A percentile compares a stretch with the other conserved stretches of the same genome.
Evolutionary conservation across 64 coral and sea anemone species (phyloP).

Genomic region (Montipora foliosa): DNA sequence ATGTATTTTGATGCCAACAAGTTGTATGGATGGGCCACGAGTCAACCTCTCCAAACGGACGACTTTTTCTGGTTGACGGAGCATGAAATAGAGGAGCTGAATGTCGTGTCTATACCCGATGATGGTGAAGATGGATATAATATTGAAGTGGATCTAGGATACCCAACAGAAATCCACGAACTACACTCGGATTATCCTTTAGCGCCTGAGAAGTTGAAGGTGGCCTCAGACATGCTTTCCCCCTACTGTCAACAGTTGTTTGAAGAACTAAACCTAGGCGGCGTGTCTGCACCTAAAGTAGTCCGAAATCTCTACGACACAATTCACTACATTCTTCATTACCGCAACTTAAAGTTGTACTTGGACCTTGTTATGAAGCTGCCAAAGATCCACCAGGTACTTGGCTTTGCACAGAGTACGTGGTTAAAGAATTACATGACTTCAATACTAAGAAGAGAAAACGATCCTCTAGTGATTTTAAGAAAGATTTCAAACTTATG

Average conservation of each 20-base stretch:
- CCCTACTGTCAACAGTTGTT: not conserved
- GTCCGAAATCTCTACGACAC: not conserved
- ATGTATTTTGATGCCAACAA: not conserved
- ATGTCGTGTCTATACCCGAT: too few relatives aligned
- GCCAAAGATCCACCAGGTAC: not conserved
- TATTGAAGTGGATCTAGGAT: constrained; percentile 50
- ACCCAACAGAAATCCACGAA: constrained; percentile 45
- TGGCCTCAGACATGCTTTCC: constrained; percentile 19
- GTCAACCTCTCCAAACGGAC: not conserved
- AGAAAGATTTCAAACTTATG: not conserved
- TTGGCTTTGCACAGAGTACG: too few relatives aligned
- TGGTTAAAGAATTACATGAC: not conserved
- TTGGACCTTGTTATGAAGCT: not conserved
- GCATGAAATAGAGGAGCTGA: too few relatives aligned
- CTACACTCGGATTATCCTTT: constrained; percentile 17
- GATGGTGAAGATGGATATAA: too few relatives aligned
- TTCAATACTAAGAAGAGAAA: constrained; percentile 33
- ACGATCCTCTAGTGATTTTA: not conserved
- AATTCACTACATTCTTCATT: not conserved
- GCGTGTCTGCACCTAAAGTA: not conserved
- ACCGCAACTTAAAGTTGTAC: not conserved
- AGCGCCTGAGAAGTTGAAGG: constrained; percentile 29
- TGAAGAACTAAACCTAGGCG: not conserved
- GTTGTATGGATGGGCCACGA: constrained; percentile 22
- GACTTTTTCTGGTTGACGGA: constrained; percentile 10